phyloP scores from a whole-genome alignment of 2,113 vertebrate genomes.

The Sciurus niger region DNA sequence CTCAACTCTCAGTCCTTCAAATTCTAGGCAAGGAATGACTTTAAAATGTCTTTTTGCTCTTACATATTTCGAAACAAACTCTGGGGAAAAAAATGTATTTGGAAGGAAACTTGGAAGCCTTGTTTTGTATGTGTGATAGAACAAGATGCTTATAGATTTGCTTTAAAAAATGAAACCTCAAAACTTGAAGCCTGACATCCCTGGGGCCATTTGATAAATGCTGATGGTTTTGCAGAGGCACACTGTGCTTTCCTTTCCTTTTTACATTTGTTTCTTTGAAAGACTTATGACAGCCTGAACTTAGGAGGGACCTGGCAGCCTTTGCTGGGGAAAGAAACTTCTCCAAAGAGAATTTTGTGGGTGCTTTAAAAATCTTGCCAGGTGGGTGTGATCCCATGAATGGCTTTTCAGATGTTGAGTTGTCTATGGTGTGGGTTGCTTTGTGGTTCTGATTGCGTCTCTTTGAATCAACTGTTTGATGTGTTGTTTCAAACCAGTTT shows the following conservation, averaged over 20 bases:
- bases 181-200: conserved; percentile 61
- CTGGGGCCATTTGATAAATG: conserved; percentile 71
- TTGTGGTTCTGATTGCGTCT: conserved; percentile 64
- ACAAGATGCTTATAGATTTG: conserved; percentile 70
- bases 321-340: conserved; percentile 49
- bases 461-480: conserved; percentile 72
- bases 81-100: not conserved
- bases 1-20: not conserved
- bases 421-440: not conserved
- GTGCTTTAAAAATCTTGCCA: not conserved
- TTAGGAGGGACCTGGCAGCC: conserved; percentile 34
- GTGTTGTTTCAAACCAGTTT: conserved; percentile 65
- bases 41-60: conserved; percentile 66
- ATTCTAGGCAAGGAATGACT: conserved; percentile 50
- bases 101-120: conserved; percentile 57
- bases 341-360: not conserved
- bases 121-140: conserved; percentile 64
- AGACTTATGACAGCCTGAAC: conserved; percentile 43
- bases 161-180: conserved; percentile 76
- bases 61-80: conserved; percentile 73
- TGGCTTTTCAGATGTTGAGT: not conserved
- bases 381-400: not conserved
- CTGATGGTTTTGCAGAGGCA: conserved; percentile 33
- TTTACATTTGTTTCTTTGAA: conserved; percentile 69
- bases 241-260: not conserved